Conservation (phyloP, 1,140 invertebrate genomes). For the Nautilus pompilius region DNA sequence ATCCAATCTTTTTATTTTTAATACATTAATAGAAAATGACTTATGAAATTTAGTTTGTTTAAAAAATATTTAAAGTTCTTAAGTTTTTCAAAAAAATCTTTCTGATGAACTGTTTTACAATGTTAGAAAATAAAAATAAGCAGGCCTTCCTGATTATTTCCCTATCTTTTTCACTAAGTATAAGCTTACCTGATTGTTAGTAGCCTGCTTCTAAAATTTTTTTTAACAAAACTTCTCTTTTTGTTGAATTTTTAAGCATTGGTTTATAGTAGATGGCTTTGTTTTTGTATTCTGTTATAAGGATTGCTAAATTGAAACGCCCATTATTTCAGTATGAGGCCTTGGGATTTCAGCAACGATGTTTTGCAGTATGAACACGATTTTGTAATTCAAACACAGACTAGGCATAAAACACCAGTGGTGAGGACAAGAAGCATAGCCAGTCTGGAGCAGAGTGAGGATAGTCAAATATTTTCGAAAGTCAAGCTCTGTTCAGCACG, state of each 20-base stretch:
- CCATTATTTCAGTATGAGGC: slow-evolving; percentile 58
- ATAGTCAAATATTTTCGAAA: slow-evolving; percentile 11
- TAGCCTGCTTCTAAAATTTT: too few relatives aligned
- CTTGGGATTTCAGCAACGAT: slow-evolving; percentile 81
- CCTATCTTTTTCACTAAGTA: too few relatives aligned
- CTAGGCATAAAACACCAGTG: slow-evolving; percentile 69
- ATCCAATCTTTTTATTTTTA: too few relatives aligned
- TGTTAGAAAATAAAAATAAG: too few relatives aligned
- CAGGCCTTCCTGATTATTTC: too few relatives aligned
- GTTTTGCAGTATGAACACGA: slow-evolving; percentile 75
- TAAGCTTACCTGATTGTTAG: too few relatives aligned
- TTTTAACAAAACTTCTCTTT: too few relatives aligned
- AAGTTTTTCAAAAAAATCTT: neutral
- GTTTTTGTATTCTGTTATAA: neutral
- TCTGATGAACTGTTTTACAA: neutral
- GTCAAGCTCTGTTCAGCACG: slow-evolving; percentile 6
- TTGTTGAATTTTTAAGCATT: neutral
- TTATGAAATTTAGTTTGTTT: too few relatives aligned
- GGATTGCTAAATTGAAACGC: too few relatives aligned
- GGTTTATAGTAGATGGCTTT: neutral
- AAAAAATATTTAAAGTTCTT: neutral
- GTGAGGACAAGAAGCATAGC: slow-evolving; percentile 47
- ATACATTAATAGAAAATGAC: too few relatives aligned
- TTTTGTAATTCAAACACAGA: slow-evolving; percentile 70
- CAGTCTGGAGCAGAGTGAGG: slow-evolving; percentile 33